Evolutionary conservation across 2,888 invertebrate genomes (phyloP).

Genomic region (Eurois occulta): DNA sequence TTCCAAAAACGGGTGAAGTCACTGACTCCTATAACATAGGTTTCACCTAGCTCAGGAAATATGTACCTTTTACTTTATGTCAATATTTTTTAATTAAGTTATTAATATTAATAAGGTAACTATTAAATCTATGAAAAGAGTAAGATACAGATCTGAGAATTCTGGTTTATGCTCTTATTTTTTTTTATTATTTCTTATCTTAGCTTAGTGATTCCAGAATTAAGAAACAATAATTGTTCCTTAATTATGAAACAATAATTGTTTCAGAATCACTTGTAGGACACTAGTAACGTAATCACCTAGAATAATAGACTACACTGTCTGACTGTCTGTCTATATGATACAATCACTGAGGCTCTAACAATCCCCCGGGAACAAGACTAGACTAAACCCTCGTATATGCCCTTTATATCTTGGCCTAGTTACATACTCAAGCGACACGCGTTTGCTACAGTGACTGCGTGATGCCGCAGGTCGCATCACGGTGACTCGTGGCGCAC

Average conservation of each 20-base stretch:
- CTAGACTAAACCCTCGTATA: neutral
- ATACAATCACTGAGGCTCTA: constrained; percentile 27
- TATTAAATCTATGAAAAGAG: neutral
- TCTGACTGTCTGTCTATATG: constrained; percentile 7
- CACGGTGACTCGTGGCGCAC: neutral
- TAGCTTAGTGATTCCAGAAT: no score
- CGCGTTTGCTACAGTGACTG: neutral
- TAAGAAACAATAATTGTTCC: no score
- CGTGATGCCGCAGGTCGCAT: neutral
- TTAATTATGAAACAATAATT: neutral
- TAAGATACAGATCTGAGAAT: neutral
- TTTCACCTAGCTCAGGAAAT: no score
- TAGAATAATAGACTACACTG: neutral
- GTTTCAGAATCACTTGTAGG: neutral
- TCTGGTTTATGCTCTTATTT: no score
- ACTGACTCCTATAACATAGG: no score
- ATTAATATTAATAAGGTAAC: neutral
- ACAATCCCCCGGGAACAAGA: neutral
- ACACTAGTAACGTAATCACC: constrained; percentile 2
- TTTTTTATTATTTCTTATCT: neutral
- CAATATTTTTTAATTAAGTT: no score
- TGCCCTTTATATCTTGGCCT: neutral
- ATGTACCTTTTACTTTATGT: no score
- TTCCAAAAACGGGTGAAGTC: no score
- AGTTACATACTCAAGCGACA: neutral